A percentile compares a stretch with the other conserved stretches of the same genome.
Conservation (phyloP, 2,888 invertebrate species). For the Dusona sp. region DNA sequence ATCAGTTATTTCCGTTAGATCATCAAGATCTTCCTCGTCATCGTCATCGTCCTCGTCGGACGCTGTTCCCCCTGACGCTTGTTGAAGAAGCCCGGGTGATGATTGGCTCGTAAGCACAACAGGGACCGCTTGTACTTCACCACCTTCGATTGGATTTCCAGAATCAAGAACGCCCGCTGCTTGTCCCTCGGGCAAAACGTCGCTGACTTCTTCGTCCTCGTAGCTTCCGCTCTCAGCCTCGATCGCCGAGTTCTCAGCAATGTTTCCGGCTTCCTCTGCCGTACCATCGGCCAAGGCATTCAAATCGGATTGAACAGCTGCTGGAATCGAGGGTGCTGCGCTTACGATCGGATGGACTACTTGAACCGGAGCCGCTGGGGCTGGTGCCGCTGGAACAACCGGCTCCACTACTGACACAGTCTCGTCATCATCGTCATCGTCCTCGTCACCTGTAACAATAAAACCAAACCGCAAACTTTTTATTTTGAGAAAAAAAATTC, state of each 20-base stretch:
- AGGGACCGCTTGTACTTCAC: slow-evolving; percentile 75
- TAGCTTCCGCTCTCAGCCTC: slow-evolving; percentile 77
- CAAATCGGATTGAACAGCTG: slow-evolving; percentile 79
- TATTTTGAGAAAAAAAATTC: background rate
- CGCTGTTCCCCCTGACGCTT: slow-evolving; percentile 78
- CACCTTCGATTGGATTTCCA: slow-evolving; percentile 80
- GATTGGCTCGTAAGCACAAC: slow-evolving; percentile 70
- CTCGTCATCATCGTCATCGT: slow-evolving; percentile 87
- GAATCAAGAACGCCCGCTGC: slow-evolving; percentile 83
- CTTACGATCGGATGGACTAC: slow-evolving; percentile 79
- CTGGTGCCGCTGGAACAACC: slow-evolving; percentile 71
- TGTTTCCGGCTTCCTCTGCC: slow-evolving; percentile 76
- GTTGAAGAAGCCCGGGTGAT: slow-evolving; percentile 75
- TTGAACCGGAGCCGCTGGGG: slow-evolving; percentile 80
- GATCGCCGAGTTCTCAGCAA: slow-evolving; percentile 35
- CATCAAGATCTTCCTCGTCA: slow-evolving; percentile 86
- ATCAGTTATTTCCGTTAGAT: slow-evolving; percentile 75
- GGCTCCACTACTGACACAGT: slow-evolving; percentile 82
- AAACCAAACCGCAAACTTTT: background rate
- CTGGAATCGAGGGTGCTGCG: slow-evolving; percentile 76
- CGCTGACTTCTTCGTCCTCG: slow-evolving; percentile 83
- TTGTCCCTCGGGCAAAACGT: slow-evolving; percentile 83
- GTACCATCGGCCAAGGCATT: slow-evolving; percentile 75
- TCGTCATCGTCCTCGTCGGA: slow-evolving; percentile 83
- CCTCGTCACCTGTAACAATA: slow-evolving; percentile 86